Base-by-base conservation (phyloP, 2,888 invertebrate species). In the Furcula furcula region DNA sequence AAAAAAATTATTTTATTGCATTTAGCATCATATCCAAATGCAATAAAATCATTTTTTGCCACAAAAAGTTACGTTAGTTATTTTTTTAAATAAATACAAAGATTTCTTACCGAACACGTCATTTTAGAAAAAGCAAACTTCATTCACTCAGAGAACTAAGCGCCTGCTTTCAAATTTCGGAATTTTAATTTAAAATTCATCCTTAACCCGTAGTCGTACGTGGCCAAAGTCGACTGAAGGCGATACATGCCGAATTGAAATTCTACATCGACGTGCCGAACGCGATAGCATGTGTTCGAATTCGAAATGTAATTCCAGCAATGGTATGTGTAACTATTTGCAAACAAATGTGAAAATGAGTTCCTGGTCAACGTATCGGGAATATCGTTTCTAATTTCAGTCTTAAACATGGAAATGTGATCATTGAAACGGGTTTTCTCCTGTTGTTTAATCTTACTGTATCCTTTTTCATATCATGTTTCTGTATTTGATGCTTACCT, bases 191-290 rank as follows among this genome's bases (percentile, higher is more conserved):
- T 79, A 46, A 78, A 79, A 82, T 82, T 77, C 74, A 75, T 72
- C 67, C 70, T 76, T 71, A 72, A 71, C 70, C 70, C 61, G 52
- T 55, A 54, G 53, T 46, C 57, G 73, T 74, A 74, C 76, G 78
- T 73, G 76, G 75, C 65, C 60, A 69, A 68, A 72, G 65, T 64
- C 67, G 63, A 64, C 65, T 42, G 62, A 61, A 71, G 68, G 62
- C 71, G 79, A 78, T 77, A 76, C 77, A 75, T 58, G 53, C 65
- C 56, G 75, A 81, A 85, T 85, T 84, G 76, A 82, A 84, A 84
- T 84, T 86, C 79, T 69, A 62, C 46, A 59, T 63, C n/a, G 65
- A 65, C 79, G 75, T 74, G 71, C 67, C 63, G 64, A 71, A 71
- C 61, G 58, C 50, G 39, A 57, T 52, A 53, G 59, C 62, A 65